Base-by-base conservation (phyloP, 2,797 vertebrate species). In the Peromyscus melanophrys region DNA sequence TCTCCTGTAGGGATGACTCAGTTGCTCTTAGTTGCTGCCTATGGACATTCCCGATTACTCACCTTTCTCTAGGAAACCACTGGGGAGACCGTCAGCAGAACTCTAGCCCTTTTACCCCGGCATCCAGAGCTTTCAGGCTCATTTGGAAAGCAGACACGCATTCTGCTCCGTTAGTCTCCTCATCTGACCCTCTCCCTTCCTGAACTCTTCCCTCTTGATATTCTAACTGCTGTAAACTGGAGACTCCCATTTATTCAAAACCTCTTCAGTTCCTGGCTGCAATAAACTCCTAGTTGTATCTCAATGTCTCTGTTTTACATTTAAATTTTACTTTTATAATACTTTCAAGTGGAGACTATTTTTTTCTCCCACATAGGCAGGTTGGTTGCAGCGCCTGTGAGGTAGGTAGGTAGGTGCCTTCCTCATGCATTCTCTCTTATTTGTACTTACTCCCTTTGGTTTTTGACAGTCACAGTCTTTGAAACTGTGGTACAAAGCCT, bases 61-160 rank as follows among this genome's bases (percentile, higher is more conserved):
- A 95, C 27, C 29, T 75, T 96, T 95, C 57, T 85, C 71, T 89
- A 80, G 91, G 43, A 86, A 91, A 49, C 83, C 76, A 29, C 25
- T 17, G 17, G 31, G 63, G 84, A 23, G 81, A 94, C 89, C 4
- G 12, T 49, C 52, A 77, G 76, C 49, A 49, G 63, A 27, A 59
- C 29, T 76, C 85, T 90, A 4, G 57, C 14, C 49, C 40, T 90
- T 31, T 78, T 69, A 94, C 1, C 6, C 29, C 37, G 83, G 12
- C 29, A 55, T 82, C 59, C 76, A 77, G 57, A 76, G 19, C 55
- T 67, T 94, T 81, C 76, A 43, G 80, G 65, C 61, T 95, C 75
- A 63, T 73, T 83, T 91, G 52, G n/a, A 92, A 97, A 92, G n/a
- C 17, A 65, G 46, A 89, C 55, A 89, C 17, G 23, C 91, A 61